These are phyloP conservation scores for Cyrtorhinus lividipennis DNA, from an alignment of 1,140 invertebrate species.

Conservation along the genomic window DNA sequence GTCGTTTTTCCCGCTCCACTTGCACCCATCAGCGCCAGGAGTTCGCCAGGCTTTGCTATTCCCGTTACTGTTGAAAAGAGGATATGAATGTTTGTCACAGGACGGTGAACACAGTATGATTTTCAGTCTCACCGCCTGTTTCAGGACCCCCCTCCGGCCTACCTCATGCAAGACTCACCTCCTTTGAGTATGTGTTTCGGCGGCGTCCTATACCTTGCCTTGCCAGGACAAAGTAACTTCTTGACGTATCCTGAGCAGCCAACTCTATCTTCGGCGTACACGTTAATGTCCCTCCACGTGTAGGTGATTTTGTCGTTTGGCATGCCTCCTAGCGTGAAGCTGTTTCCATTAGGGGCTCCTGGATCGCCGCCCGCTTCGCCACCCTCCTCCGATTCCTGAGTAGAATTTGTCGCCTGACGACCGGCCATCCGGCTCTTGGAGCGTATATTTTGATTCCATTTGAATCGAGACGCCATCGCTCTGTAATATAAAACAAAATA, in stretches of 20 bases:
- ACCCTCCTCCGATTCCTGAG: neutral
- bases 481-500: neutral
- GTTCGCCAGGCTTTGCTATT: slow-evolving; percentile 71
- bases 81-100: neutral
- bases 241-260: slow-evolving; percentile 15
- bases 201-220: slow-evolving; percentile 25
- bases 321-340: neutral
- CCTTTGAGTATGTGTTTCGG: slow-evolving; percentile 50
- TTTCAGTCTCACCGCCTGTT: too few relatives aligned
- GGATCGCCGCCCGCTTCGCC: neutral
- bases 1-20: slow-evolving; percentile 95
- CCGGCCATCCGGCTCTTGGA: neutral
- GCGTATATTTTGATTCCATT: neutral
- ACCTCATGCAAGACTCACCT: too few relatives aligned
- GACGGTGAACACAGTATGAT: too few relatives aligned
- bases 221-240: slow-evolving; percentile 8
- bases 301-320: slow-evolving; percentile 39
- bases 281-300: slow-evolving; percentile 53
- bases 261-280: slow-evolving; percentile 35
- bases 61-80: slow-evolving; percentile 55
- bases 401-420: neutral
- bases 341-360: too few relatives aligned
- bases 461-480: neutral
- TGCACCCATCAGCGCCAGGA: slow-evolving; percentile 84
- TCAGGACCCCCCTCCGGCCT: too few relatives aligned